Conservation (phyloP, 2,797 vertebrate species). For the Syngnathus rostellatus region DNA sequence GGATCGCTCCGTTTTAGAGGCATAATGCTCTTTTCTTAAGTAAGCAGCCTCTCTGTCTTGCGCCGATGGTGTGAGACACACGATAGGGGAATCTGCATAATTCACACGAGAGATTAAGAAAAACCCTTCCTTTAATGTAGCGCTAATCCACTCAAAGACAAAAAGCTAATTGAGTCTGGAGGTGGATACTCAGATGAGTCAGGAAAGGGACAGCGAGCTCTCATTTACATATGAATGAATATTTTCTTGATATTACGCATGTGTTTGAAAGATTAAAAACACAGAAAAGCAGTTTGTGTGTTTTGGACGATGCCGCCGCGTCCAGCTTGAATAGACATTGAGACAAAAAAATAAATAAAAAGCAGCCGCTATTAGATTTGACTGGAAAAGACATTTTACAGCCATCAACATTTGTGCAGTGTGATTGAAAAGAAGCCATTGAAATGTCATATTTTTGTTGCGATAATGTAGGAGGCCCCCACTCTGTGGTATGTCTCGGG, state of each 20-base stretch:
- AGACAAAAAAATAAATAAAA: not conserved
- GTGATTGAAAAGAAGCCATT: not conserved
- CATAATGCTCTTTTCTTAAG: slow-evolving; percentile 42
- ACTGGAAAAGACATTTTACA: not conserved
- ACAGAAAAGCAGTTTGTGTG: not conserved
- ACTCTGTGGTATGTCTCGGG: slow-evolving; percentile 7
- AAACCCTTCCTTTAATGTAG: slow-evolving; percentile 59
- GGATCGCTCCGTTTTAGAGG: slow-evolving; percentile 41
- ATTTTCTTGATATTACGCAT: slow-evolving; percentile 14
- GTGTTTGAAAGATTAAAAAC: not conserved
- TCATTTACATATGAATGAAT: slow-evolving; percentile 64
- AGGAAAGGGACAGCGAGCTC: slow-evolving; percentile 40
- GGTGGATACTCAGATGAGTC: slow-evolving; percentile 37
- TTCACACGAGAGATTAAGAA: slow-evolving; percentile 59
- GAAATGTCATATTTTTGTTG: not conserved
- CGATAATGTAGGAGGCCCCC: not conserved
- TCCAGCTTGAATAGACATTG: not conserved
- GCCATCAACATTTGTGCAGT: slow-evolving; percentile 5
- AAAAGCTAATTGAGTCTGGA: slow-evolving; percentile 44
- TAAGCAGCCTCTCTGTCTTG: slow-evolving; percentile 30
- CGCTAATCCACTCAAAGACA: slow-evolving; percentile 61
- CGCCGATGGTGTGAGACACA: slow-evolving; percentile 47
- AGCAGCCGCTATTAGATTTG: slow-evolving; percentile 12
- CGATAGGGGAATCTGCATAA: slow-evolving; percentile 61
- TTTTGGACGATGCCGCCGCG: not conserved